These are phyloP conservation scores for Gymnopithys bicolor DNA, from an alignment of 2,797 vertebrate species.

Conservation along the genomic window DNA sequence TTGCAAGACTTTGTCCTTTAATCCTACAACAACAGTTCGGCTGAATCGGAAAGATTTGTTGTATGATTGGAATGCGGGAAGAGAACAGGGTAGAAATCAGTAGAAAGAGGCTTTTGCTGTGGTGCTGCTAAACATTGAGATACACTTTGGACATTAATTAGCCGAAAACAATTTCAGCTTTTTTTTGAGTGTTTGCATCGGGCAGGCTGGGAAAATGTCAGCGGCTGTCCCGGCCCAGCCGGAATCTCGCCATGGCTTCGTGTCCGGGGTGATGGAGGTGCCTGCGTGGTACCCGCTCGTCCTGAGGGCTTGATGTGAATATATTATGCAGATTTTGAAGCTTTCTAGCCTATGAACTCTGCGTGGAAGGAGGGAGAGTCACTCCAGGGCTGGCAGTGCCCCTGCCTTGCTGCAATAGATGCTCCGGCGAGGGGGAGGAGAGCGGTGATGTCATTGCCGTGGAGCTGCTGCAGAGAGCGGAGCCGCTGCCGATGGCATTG, in stretches of 20 bases:
- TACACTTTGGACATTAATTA: neutral
- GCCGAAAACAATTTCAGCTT: neutral
- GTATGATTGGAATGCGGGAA: constrained; percentile 64
- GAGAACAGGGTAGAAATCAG: constrained; percentile 45
- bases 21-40: constrained; percentile 69
- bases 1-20: constrained; percentile 70
- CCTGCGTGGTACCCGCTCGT: neutral
- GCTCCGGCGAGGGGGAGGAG: constrained; percentile 67
- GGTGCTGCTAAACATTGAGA: neutral
- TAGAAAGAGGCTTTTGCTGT: constrained; percentile 30
- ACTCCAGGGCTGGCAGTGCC: constrained; percentile 70
- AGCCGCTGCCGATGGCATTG: constrained; percentile 83
- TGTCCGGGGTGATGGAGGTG: neutral
- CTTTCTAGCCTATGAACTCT: constrained; percentile 74
- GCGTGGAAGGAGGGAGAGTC: constrained; percentile 45
- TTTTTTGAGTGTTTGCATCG: neutral
- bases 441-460: constrained; percentile 83
- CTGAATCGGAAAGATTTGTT: constrained; percentile 63
- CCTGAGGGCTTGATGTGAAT: constrained; percentile 50
- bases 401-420: constrained; percentile 75
- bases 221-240: neutral
- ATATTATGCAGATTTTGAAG: constrained; percentile 70
- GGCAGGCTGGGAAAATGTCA: neutral
- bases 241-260: neutral
- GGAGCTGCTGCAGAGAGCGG: constrained; percentile 80